Evolutionary conservation across 2,797 vertebrate genomes (phyloP).

Genomic region (Decapterus maruadsi): DNA sequence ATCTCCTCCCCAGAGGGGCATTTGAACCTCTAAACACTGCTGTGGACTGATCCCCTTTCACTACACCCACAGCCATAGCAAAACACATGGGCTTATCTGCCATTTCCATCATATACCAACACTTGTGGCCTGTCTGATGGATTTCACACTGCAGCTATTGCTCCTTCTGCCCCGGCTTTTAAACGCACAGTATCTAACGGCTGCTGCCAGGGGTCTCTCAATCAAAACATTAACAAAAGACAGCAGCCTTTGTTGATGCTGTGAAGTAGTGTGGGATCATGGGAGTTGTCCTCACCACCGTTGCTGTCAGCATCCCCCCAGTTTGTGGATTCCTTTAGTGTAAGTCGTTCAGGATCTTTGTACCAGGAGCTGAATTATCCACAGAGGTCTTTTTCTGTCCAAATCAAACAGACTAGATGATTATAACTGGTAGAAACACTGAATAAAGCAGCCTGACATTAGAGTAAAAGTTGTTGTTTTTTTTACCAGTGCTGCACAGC

Average conservation of each 20-base stretch:
- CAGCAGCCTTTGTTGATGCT: neutral
- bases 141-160: conserved; percentile 60
- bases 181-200: no score
- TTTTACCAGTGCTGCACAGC: neutral
- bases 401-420: no score
- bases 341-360: neutral
- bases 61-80: conserved; percentile 69
- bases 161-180: conserved; percentile 42
- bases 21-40: conserved; percentile 82
- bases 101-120: conserved; percentile 70
- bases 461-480: neutral
- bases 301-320: neutral
- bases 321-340: neutral
- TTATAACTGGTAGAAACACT: no score
- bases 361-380: neutral
- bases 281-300: neutral
- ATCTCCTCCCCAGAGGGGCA: conserved; percentile 76
- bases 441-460: neutral
- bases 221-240: neutral
- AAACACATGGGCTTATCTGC: conserved; percentile 71
- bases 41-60: conserved; percentile 82
- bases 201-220: neutral
- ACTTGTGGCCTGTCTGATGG: conserved; percentile 58
- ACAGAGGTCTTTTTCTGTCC: no score
- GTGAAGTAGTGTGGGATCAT: neutral